phyloP scores from a whole-genome alignment of 2,113 vertebrate genomes.

The Physeter macrocephalus region DNA sequence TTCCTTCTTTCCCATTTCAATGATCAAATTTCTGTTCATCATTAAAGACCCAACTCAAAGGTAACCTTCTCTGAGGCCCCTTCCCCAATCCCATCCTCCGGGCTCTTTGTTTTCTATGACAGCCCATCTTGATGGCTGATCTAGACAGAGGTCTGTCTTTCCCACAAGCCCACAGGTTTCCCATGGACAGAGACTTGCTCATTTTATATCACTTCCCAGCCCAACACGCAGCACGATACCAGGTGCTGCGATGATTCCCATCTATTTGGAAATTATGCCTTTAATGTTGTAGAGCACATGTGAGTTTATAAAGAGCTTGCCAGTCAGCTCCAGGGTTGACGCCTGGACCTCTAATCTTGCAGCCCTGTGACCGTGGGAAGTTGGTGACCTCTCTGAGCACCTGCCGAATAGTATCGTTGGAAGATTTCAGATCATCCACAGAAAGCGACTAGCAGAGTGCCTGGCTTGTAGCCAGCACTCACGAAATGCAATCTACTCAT shows the following conservation, averaged over 20 bases:
- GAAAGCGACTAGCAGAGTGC: not conserved
- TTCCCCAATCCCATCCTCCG: not conserved
- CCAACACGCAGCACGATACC: not conserved
- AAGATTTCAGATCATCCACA: not conserved
- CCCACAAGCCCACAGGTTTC: not conserved
- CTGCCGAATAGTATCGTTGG: not conserved
- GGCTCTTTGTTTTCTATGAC: not conserved
- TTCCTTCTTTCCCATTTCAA: not conserved
- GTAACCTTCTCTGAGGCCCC: not conserved
- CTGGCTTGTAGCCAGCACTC: not conserved
- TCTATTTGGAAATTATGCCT: not conserved
- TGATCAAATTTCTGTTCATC: not conserved
- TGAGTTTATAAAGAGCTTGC: not conserved
- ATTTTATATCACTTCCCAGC: not conserved
- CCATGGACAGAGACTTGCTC: not conserved
- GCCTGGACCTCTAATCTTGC: not conserved
- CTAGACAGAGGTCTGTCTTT: not conserved
- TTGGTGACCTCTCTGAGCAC: not conserved
- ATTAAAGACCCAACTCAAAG: not conserved
- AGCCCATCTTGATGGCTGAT: not conserved
- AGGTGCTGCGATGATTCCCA: not conserved
- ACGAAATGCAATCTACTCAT: accelerated
- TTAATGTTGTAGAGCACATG: not conserved
- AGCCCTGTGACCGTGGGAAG: not conserved
- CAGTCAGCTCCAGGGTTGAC: not conserved